Conservation (phyloP, 2,113 vertebrate genomes). For the Pica pica region DNA sequence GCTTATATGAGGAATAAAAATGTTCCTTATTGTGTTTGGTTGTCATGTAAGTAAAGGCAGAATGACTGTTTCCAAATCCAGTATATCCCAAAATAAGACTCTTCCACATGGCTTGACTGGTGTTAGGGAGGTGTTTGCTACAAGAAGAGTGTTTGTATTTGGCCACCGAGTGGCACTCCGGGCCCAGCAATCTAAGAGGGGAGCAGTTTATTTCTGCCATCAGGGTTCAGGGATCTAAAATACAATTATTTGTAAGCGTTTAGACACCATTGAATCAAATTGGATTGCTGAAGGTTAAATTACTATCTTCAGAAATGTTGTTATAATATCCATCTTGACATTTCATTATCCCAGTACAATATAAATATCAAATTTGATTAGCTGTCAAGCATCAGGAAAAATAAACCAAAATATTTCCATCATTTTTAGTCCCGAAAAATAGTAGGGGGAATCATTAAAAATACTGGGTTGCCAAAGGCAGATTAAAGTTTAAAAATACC, state of each 20-base stretch:
- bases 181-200: neutral
- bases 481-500: neutral
- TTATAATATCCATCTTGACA: neutral
- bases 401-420: neutral
- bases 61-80: neutral
- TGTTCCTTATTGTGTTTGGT: neutral
- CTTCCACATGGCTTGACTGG: neutral
- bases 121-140: neutral
- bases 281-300: conserved; percentile 37
- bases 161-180: conserved; percentile 22
- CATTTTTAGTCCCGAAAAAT: neutral
- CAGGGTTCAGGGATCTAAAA: neutral
- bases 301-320: conserved; percentile 14
- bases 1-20: neutral
- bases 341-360: conserved; percentile 11
- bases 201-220: neutral
- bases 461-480: neutral
- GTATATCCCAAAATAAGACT: neutral
- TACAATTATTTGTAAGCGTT: neutral
- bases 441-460: neutral
- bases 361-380: conserved; percentile 28
- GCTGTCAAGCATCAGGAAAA: conserved; percentile 5
- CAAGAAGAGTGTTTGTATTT: neutral
- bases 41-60: neutral
- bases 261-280: neutral